A percentile compares a stretch with the other conserved stretches of the same genome.
Evolutionary conservation across 1,140 invertebrate genomes (phyloP).

Genomic region (Bombus fervidus): DNA sequence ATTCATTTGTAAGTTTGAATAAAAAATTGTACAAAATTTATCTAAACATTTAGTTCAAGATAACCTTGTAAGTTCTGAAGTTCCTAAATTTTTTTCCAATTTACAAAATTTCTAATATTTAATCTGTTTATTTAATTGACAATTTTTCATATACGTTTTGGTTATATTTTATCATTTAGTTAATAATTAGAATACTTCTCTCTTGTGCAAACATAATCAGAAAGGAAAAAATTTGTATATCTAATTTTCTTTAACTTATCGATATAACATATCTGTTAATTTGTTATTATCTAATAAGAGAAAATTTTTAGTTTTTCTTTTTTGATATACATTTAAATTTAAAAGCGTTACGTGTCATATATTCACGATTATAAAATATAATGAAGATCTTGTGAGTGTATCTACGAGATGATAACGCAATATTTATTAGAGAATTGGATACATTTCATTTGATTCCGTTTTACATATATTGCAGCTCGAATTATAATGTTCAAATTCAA

Average conservation of each 20-base stretch:
- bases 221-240: not conserved
- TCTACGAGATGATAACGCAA: not conserved
- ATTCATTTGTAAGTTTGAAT: too few species aligned
- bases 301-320: not conserved
- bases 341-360: not conserved
- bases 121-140: not conserved
- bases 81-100: not conserved
- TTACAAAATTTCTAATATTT: not conserved
- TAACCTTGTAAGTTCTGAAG: not conserved
- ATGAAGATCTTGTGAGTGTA: not conserved
- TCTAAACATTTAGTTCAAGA: not conserved
- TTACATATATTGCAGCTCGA: not conserved
- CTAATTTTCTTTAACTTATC: not conserved
- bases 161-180: not conserved
- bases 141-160: not conserved
- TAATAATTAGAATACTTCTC: not conserved
- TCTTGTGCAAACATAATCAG: not conserved
- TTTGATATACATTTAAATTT: not conserved
- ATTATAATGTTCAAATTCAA: conserved; percentile 1
- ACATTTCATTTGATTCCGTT: too few species aligned
- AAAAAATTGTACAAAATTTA: not conserved
- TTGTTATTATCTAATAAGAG: not conserved
- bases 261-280: not conserved
- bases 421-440: not conserved
- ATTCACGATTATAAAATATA: not conserved